Percentiles rank a stretch among this genome's conserved stretches.
These are phyloP conservation scores for Sandelia bainsii DNA, from an alignment of 2,797 vertebrate species.

Conservation along the genomic window DNA sequence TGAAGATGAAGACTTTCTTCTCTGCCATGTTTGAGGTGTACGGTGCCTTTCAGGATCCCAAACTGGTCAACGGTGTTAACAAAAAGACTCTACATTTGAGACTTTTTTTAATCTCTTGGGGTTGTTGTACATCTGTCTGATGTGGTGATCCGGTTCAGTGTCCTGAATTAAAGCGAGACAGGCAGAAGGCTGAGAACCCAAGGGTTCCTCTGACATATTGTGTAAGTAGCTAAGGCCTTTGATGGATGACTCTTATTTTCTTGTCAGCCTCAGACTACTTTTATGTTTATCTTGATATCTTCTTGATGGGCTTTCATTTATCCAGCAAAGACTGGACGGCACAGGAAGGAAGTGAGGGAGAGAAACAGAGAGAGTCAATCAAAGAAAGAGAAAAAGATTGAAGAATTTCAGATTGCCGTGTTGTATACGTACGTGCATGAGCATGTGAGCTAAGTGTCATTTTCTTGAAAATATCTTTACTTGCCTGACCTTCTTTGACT, in stretches of 20 bases:
- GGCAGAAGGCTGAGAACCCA: conserved; percentile 51
- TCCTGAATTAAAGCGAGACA: conserved; percentile 66
- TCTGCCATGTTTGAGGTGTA: conserved; percentile 17
- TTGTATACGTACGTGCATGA: too few relatives aligned
- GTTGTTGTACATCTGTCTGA: conserved; percentile 51
- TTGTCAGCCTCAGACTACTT: conserved; percentile 79
- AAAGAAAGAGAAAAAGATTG: conserved; percentile 23
- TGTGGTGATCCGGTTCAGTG: conserved; percentile 68
- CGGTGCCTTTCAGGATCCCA: not conserved
- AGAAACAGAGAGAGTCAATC: conserved; percentile 19
- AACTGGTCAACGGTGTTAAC: conserved; percentile 19
- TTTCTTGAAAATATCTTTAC: not conserved
- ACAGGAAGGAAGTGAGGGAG: conserved; percentile 29
- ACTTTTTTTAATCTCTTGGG: conserved; percentile 14
- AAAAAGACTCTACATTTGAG: conserved; percentile 1
- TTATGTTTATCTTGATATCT: conserved; percentile 85
- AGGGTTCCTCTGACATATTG: conserved; percentile 75
- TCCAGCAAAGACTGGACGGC: conserved; percentile 58
- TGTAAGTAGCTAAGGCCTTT: conserved; percentile 76
- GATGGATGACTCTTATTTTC: conserved; percentile 87
- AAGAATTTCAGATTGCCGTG: too few relatives aligned
- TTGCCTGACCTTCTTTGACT: conserved; percentile 39
- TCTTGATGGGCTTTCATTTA: conserved; percentile 79
- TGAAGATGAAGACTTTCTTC: conserved; percentile 51
- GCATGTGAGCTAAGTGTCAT: not conserved